Evolutionary conservation across 2,888 invertebrate genomes (phyloP).

Genomic region (Drosophila ustulata): DNA sequence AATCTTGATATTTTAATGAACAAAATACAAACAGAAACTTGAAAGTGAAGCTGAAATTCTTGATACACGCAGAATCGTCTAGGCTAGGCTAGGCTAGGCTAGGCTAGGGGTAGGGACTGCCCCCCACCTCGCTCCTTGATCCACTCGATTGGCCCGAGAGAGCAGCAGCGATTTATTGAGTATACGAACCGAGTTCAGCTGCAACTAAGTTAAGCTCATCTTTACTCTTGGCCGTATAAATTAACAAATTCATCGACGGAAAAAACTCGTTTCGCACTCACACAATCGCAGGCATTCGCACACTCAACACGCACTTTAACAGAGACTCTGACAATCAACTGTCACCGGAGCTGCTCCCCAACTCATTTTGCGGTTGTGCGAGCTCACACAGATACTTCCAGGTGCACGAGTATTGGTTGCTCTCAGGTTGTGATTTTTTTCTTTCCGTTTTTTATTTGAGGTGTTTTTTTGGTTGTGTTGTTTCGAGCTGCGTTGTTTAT

Average conservation of each 20-base stretch:
- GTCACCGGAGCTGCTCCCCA: slow-evolving; percentile 60
- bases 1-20: slow-evolving; percentile 70
- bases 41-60: slow-evolving; percentile 72
- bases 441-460: slow-evolving; percentile 31
- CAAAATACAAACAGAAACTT: slow-evolving; percentile 50
- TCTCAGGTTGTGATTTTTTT: slow-evolving; percentile 57
- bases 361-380: slow-evolving; percentile 24
- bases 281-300: slow-evolving; percentile 7
- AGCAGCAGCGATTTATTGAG: slow-evolving; percentile 50
- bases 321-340: slow-evolving; percentile 46
- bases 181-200: slow-evolving; percentile 56
- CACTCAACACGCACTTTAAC: slow-evolving; percentile 16
- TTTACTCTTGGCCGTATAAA: slow-evolving; percentile 75
- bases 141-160: slow-evolving; percentile 11
- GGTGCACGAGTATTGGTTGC: slow-evolving; percentile 48
- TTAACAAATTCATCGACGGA: slow-evolving; percentile 59
- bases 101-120: slow-evolving; percentile 6
- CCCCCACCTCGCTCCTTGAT: neutral
- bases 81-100: slow-evolving; percentile 3
- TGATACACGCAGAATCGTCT: slow-evolving; percentile 59
- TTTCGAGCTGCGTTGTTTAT: slow-evolving; percentile 81
- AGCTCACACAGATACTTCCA: neutral
- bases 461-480: slow-evolving; percentile 30
- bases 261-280: slow-evolving; percentile 64
- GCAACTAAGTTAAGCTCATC: slow-evolving; percentile 65